Evolutionary conservation across 2,888 invertebrate species (phyloP), one percentile per base, ranked within the genome.

Genomic region (Mactromeris polynyma): DNA sequence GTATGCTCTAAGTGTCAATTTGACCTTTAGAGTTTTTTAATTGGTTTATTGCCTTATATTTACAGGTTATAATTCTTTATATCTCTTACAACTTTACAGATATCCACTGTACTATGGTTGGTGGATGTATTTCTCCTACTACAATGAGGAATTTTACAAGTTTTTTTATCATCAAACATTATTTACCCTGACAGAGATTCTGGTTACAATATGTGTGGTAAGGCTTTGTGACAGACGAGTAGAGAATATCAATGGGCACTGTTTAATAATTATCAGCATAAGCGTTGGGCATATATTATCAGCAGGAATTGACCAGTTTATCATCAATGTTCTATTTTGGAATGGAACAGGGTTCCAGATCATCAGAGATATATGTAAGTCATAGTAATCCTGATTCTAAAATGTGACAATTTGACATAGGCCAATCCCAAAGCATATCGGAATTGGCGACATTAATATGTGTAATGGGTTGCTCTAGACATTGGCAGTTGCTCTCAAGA

Each of bases 51-150:
- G n/a, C n/a, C n/a, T n/a, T n/a, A n/a, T n/a, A n/a, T n/a, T n/a
- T n/a, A n/a, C n/a, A n/a, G n/a, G n/a, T n/a, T 21, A 69, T 69
- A 21, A n/a, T 31, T 69, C 26, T 69, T 33, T 11, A 14, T 69
- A 14, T 69, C n/a, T 19, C 11, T 11, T 21, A 4, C 69, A 6
- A n/a, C 69, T 4, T 69, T 79, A 17, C 86, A 89, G 89, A 36
- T 96, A 96, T 83, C 96, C 96, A 2, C 96, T 96, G 87, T 96
- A 96, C 80, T 96, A 96, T 79, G 96, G 96, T 86, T 96, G 96
- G 96, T 96, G 96, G 96, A 95, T 94, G 9, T 95, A 95, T 81
- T 95, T 96, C 88, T 96, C 94, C 89, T 96, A 96, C 93, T 94
- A 95, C 90, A 96, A 96, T 83, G 51, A 51, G 1, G 51, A 51